Base-by-base conservation (phyloP, 2,888 invertebrate species). In the Merodon equestris region DNA sequence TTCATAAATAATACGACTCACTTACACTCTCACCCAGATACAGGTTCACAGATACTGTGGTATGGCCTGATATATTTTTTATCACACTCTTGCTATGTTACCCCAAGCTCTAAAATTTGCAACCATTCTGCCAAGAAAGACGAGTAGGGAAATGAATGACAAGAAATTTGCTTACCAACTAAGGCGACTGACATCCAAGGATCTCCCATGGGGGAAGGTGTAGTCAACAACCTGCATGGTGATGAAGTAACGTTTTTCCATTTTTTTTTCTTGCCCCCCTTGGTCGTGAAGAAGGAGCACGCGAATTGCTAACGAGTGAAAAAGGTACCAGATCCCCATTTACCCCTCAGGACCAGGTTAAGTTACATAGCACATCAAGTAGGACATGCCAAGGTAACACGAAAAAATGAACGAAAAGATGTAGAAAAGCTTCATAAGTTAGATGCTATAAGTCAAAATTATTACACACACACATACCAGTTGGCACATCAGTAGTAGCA, bases 101-200 rank as follows among this genome's bases (percentile, higher is more conserved):
- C 47, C 34, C 34, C 38, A 64, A 64, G 51, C 72, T 53, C 36
- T 40, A 13, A 72, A 72, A 72, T 72, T 72, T 72, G 64, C 72
- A 72, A 34, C 64, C 72, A 57, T 72, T 51, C 44, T 57, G 9
- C 15, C 9, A 4, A 13, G n/a, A n/a, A n/a, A n/a, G n/a, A 17
- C 47, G 18, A 47, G 38, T 17, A 10, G 47, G 27, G n/a, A 44
- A 44, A 45, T 63, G 57, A 64, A 51, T 47, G 64, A 63, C 27
- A 44, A 45, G 64, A 58, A 72, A 72, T 72, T 72, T 64, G 64
- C 64, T 58, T 64, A 64, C 72, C 45, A 15, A 50, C 54, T 12
- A 36, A 34, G 47, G 34, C n/a, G 19, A 14, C 36, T 19, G 12
- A 27, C 47, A 18, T 40, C 42, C 48, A 34, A 58, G 48, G 42